Evolutionary conservation across 64 coral and sea anemone species (phyloP).

Genomic region (Cladopsammia gracilis): DNA sequence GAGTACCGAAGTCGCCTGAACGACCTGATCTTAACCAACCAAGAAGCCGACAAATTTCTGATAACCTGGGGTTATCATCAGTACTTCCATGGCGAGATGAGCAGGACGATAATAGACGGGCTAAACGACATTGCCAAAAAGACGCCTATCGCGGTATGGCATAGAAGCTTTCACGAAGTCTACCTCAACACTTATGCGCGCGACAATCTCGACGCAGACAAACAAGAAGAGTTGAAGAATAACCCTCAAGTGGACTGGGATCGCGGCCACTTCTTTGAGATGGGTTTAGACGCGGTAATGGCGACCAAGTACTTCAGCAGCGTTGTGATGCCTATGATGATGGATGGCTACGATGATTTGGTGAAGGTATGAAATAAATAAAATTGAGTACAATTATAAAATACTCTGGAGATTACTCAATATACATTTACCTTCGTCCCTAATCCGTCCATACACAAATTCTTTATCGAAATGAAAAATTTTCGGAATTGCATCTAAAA

Average conservation of each 20-base stretch:
- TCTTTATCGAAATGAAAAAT: no score
- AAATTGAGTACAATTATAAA: neutral
- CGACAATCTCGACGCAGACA: neutral
- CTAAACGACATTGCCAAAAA: neutral
- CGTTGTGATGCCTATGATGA: neutral
- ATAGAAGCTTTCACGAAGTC: slow-evolving; percentile 36
- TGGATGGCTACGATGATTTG: slow-evolving; percentile 18
- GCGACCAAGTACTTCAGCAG: neutral
- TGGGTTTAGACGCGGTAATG: slow-evolving; percentile 7
- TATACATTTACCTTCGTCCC: no score
- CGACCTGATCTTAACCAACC: neutral
- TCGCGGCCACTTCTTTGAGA: slow-evolving; percentile 28
- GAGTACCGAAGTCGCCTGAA: neutral
- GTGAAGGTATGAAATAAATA: neutral
- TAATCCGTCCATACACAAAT: no score
- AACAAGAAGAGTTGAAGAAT: neutral
- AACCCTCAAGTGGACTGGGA: slow-evolving; percentile 37
- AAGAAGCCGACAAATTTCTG: neutral
- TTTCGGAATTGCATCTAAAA: no score
- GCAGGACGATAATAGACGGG: neutral
- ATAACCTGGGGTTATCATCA: slow-evolving; percentile 49
- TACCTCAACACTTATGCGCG: slow-evolving; percentile 13
- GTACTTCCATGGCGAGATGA: slow-evolving; percentile 29
- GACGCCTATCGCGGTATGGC: slow-evolving; percentile 12
- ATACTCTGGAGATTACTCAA: no score